phyloP scores from a whole-genome alignment of 2,113 vertebrate species.

The Stomatorhinus ivindoensis region DNA sequence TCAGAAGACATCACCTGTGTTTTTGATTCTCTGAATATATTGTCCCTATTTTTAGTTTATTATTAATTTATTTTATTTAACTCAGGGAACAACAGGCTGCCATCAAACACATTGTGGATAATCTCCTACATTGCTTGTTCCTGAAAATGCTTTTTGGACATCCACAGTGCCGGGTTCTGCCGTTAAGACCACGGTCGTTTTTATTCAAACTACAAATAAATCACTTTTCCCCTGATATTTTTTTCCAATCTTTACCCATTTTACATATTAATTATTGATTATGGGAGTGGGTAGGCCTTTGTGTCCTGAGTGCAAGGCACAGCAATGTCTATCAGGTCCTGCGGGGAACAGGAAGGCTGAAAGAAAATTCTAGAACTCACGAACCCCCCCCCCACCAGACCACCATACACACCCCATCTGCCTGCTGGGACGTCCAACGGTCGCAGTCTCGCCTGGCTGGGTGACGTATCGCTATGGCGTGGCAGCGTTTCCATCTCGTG shows the following conservation, averaged over 20 bases:
- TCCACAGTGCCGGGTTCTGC: neutral
- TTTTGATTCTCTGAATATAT: slow-evolving; percentile 11
- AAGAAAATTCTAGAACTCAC: neutral
- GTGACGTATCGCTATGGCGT: slow-evolving; percentile 46
- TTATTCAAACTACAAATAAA: neutral
- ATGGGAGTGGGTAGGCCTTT: neutral
- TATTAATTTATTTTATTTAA: slow-evolving; percentile 10
- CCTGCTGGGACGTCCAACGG: slow-evolving; percentile 64
- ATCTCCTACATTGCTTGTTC: neutral
- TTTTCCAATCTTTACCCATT: neutral
- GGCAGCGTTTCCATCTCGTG: slow-evolving; percentile 39
- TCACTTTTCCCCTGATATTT: neutral
- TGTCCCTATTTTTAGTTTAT: slow-evolving; percentile 23
- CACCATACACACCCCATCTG: slow-evolving; percentile 18
- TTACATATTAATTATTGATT: neutral
- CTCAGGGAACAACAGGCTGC: slow-evolving; percentile 8
- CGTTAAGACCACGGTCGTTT: neutral
- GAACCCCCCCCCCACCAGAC: neutral
- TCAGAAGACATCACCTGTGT: slow-evolving; percentile 33
- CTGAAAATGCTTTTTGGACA: neutral
- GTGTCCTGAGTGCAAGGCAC: neutral
- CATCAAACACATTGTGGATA: slow-evolving; percentile 14
- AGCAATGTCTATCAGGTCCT: neutral
- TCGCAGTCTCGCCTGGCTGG: slow-evolving; percentile 52
- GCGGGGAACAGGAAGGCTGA: neutral